These are phyloP conservation scores for Sesamia inferens DNA, from an alignment of 2,888 invertebrate species.

Conservation along the genomic window DNA sequence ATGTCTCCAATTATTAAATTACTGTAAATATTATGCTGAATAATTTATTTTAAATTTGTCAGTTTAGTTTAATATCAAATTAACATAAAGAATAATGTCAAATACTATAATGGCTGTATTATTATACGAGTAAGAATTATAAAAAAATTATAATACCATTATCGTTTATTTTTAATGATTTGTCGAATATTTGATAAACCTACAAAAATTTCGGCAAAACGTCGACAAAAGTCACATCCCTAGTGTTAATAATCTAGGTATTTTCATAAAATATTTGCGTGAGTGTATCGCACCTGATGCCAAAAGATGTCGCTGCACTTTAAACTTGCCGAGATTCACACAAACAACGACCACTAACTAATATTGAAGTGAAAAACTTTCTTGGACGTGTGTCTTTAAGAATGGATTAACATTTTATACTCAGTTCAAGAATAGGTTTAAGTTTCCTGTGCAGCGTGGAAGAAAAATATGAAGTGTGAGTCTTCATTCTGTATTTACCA, in stretches of 20 bases:
- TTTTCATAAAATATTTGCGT: slow-evolving; percentile 90
- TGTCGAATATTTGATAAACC: not conserved
- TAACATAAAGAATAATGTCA: no score
- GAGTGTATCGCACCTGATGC: slow-evolving; percentile 88
- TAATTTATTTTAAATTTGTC: no score
- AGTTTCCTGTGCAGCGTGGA: slow-evolving; percentile 14
- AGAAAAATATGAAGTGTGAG: slow-evolving; percentile 15
- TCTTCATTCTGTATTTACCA: slow-evolving; percentile 13
- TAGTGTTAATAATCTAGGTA: slow-evolving; percentile 80
- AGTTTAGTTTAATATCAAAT: no score
- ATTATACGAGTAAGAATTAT: not conserved
- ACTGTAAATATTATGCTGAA: no score
- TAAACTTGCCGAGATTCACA: slow-evolving; percentile 86
- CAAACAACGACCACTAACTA: slow-evolving; percentile 66
- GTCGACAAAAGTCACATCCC: slow-evolving; percentile 70
- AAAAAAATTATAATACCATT: no score
- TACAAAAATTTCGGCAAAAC: slow-evolving; percentile 57
- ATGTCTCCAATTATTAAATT: no score
- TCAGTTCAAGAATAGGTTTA: slow-evolving; percentile 26
- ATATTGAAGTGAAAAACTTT: slow-evolving; percentile 62
- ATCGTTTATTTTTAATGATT: no score
- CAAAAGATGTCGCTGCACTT: slow-evolving; percentile 84
- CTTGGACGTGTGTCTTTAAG: slow-evolving; percentile 56
- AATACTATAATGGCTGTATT: no score
- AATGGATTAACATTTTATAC: slow-evolving; percentile 54